Evolutionary conservation across 2,888 invertebrate genomes (phyloP), one percentile per base, ranked within the genome.

Genomic region (Drosophila mimica): DNA sequence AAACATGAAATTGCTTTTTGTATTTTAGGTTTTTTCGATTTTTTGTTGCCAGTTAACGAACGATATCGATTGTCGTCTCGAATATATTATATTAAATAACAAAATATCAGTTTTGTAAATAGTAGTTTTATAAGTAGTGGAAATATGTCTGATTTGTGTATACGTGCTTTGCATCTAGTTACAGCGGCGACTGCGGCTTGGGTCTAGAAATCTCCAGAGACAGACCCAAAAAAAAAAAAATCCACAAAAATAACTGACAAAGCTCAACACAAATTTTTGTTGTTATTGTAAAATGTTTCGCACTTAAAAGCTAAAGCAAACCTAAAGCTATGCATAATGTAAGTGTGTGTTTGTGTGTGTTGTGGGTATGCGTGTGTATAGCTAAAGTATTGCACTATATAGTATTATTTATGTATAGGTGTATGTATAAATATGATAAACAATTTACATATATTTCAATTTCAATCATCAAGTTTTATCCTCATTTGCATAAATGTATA

Each of bases 301-400:
- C 52, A 61, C 67, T 79, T 79, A 79, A 66, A 61, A 51, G 46
- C 28, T 79, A 71, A 89, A 79, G 82, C 74, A 88, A 90, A 74
- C 88, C 77, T 90, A 88, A 59, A 61, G 34, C 70, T 89, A 85
- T 62, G 54, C 58, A 73, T 52, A 48, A 40, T 79, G 51, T 75
- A 33, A 70, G 38, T 69, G 57, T 74, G 61, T 74, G 17, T 65
- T 46, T 58, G 40, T 51, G 68, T 64, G 31, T 53, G 76, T 58
- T 70, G 43, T 36, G 53, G 46, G 54, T 49, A 33, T 56, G 34
- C 59, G 46, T 68, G 33, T 65, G 67, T 81, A 71, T 59, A 82
- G 74, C 83, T 85, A 88, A 83, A 58, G 81, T 90, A 90, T 90
- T 85, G 89, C 90, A 85, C 90, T 90, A 85, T 70, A 70, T 69